Evolutionary conservation across 2,797 vertebrate species (phyloP).

Genomic region (Sarcophilus harrisii): DNA sequence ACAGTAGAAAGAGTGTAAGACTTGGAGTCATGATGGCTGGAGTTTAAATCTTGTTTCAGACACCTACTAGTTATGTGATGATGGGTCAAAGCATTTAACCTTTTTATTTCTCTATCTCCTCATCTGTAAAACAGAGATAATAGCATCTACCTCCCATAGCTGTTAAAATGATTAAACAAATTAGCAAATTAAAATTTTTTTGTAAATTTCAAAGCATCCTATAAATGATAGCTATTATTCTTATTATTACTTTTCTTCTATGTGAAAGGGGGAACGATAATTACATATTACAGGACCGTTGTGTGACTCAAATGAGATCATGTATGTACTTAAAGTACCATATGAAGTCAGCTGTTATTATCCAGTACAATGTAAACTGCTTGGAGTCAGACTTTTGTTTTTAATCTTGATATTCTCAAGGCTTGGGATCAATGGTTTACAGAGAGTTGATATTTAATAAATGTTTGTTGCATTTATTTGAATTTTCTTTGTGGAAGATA

Average conservation of each 20-base stretch:
- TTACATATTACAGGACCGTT: background rate
- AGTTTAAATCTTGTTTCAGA: background rate
- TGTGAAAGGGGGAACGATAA: background rate
- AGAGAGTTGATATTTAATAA: background rate
- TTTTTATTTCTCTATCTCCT: background rate
- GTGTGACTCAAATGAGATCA: background rate
- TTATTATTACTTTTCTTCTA: background rate
- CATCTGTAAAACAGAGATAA: background rate
- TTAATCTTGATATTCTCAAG: background rate
- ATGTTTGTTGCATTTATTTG: background rate
- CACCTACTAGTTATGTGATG: background rate
- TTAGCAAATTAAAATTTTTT: background rate
- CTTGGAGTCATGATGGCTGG: background rate
- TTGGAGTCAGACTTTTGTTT: background rate
- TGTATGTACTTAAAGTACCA: background rate
- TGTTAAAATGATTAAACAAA: background rate
- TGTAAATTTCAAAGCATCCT: background rate
- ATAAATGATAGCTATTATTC: background rate
- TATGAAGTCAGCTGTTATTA: background rate
- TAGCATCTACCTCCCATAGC: background rate
- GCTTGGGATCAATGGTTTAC: background rate
- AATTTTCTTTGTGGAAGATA: background rate
- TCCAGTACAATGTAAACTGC: background rate
- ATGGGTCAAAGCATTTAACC: background rate
- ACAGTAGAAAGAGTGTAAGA: background rate